Conservation (phyloP, 2,888 invertebrate species). For the Polylopha cassiicola region DNA sequence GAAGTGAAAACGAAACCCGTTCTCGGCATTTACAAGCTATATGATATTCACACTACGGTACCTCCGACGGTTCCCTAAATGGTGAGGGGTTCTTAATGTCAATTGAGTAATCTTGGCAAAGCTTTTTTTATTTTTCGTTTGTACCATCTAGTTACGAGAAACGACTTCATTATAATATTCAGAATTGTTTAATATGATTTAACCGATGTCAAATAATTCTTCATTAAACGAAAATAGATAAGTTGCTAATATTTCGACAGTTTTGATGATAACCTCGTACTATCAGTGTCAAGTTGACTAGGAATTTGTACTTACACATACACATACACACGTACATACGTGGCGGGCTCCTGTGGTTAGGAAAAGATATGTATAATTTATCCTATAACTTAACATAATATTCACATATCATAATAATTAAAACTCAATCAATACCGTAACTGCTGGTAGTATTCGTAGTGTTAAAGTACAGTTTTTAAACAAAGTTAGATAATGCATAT, state of each 20-base stretch:
- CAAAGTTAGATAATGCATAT: too few species aligned
- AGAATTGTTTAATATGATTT: slow-evolving; percentile 21
- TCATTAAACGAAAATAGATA: slow-evolving; percentile 49
- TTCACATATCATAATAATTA: too few species aligned
- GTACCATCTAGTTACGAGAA: background rate
- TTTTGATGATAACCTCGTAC: slow-evolving; percentile 56
- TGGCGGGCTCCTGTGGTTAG: too few species aligned
- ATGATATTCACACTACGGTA: slow-evolving; percentile 1
- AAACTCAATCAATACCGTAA: too few species aligned
- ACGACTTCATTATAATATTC: slow-evolving; percentile 31
- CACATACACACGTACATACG: slow-evolving; percentile 16
- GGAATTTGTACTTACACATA: slow-evolving; percentile 27
- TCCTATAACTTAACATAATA: too few species aligned
- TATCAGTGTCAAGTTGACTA: slow-evolving; percentile 53
- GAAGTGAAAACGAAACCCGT: slow-evolving; percentile 6
- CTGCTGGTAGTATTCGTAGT: too few species aligned
- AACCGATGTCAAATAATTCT: slow-evolving; percentile 36
- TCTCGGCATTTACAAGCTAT: slow-evolving; percentile 12
- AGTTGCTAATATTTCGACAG: slow-evolving; percentile 62
- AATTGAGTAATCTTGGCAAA: too few species aligned
- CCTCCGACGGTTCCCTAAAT: background rate
- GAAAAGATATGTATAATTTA: too few species aligned
- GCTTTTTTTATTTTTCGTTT: too few species aligned
- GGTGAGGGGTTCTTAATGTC: slow-evolving; percentile 13
- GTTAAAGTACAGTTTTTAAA: too few species aligned